These are phyloP conservation scores for Halictus rubicundus DNA, from an alignment of 1,140 invertebrate genomes.

Conservation along the genomic window DNA sequence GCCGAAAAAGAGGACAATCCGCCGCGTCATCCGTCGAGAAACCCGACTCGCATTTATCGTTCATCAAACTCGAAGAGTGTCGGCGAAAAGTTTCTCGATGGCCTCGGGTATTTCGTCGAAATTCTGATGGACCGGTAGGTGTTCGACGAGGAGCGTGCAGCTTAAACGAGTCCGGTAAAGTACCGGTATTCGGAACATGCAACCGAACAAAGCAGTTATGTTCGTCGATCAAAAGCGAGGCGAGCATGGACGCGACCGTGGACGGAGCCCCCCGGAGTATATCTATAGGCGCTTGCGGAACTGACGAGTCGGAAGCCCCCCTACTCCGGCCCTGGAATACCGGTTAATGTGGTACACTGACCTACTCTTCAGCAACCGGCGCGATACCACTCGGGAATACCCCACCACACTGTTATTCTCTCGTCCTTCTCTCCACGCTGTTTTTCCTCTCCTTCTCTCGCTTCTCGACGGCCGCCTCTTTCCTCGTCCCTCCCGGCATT, in stretches of 20 bases:
- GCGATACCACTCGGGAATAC: conserved; percentile 46
- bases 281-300: conserved; percentile 76
- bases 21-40: neutral
- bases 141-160: neutral
- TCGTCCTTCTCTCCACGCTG: conserved; percentile 60
- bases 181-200: conserved; percentile 29
- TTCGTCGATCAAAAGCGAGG: conserved; percentile 17
- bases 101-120: too few relatives aligned
- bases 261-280: conserved; percentile 44
- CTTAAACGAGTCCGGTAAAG: neutral
- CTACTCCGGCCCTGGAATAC: conserved; percentile 61
- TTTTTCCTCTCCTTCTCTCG: conserved; percentile 54
- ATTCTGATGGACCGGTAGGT: neutral
- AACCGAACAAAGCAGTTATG: conserved; percentile 33
- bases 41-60: too few relatives aligned
- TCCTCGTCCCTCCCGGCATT: conserved; percentile 57
- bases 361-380: conserved; percentile 74
- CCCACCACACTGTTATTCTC: conserved; percentile 65
- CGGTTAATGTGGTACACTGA: conserved; percentile 81
- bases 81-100: neutral
- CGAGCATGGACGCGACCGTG: conserved; percentile 56
- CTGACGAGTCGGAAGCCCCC: conserved; percentile 77
- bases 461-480: conserved; percentile 52
- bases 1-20: neutral
- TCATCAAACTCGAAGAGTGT: too few relatives aligned